Conservation (phyloP, 2,888 invertebrate genomes). For the Lacanobia oleracea region DNA sequence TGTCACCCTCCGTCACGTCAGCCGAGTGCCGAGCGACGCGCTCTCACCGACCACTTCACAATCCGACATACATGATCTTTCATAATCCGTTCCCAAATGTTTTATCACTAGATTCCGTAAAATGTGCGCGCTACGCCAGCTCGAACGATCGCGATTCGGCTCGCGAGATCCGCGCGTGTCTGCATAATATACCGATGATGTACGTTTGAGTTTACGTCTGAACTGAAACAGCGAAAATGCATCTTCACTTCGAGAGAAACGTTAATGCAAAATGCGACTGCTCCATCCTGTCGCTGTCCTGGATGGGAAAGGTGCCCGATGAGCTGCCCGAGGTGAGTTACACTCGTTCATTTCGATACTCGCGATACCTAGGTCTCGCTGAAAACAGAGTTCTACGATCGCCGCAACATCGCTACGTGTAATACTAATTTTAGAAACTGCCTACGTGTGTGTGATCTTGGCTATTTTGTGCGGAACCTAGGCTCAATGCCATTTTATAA, state of each 20-base stretch:
- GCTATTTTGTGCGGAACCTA: conserved; percentile 29
- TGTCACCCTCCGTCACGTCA: conserved; percentile 85
- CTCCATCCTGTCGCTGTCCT: conserved; percentile 97
- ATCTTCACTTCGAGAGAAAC: conserved; percentile 98
- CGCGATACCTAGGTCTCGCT: conserved; percentile 37
- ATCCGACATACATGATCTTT: conserved; percentile 61
- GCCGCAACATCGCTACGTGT: conserved; percentile 44
- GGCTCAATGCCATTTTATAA: conserved; percentile 37
- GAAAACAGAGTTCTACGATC: conserved; percentile 31
- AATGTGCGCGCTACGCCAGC: conserved; percentile 70
- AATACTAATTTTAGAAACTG: conserved; percentile 49
- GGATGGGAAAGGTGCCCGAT: conserved; percentile 99
- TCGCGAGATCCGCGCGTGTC: conserved; percentile 63
- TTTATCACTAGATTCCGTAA: conserved; percentile 64
- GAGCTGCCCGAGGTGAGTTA: conserved; percentile 96
- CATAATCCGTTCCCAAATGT: conserved; percentile 65
- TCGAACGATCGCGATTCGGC: conserved; percentile 51
- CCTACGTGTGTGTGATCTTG: conserved; percentile 31
- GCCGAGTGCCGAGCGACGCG: conserved; percentile 75
- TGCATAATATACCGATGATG: conserved; percentile 65
- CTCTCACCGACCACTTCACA: conserved; percentile 65
- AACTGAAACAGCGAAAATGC: conserved; percentile 91
- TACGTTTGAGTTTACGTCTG: conserved; percentile 71
- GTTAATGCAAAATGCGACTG: conserved; percentile 98
- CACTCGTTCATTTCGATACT: conserved; percentile 46